Evolutionary conservation across 1,140 invertebrate genomes (phyloP), one percentile per base, ranked within the genome.

Genomic region (Coptotermes formosanus): DNA sequence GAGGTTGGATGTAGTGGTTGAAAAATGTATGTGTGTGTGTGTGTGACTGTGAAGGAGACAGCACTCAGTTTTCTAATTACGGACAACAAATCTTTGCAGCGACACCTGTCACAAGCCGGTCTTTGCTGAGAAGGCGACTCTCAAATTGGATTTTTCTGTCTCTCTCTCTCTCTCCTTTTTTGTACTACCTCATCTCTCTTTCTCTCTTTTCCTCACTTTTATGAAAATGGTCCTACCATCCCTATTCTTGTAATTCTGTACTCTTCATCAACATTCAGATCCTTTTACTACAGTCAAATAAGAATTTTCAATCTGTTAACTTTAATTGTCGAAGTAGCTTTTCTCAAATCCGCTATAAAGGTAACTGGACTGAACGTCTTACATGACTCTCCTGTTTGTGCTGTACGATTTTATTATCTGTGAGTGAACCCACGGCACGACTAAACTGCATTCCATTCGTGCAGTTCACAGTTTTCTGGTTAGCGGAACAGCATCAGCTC

Each of bases 91-190:
- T 87, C 87, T 87, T 64, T 44, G n/a, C 38, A 25, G 32, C 85
- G 82, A 86, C 64, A 45, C 82, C 84, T 85, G 84, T 85, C 84
- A 85, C 48, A 55, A 44, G 83, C 83, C 48, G 82, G 32, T 16
- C 32, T 21, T 16, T 82, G 14, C 82, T 16, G 16, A 32, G 82
- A 75, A 83, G 0, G 43, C 21, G 55, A 85, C 32, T 75, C 88
- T 87, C 88, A 89, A 89, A 89, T 89, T 89, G 88, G 89, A 89
- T 89, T 89, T 89, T 89, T 89, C 45, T 32, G 23, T 44, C 84
- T 19, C 45, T 16, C 44, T 43, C 45, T 9, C 21, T 23, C 2
- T 14, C 55, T 75, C 14, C 14, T 30, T 75, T n/a, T 75, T 14
- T 30, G 6, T 30, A 30, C 64, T 14, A 30, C 30, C 64, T 0